Evolutionary conservation across 2,113 vertebrate genomes (phyloP).

Genomic region (Lucifuga dentata): DNA sequence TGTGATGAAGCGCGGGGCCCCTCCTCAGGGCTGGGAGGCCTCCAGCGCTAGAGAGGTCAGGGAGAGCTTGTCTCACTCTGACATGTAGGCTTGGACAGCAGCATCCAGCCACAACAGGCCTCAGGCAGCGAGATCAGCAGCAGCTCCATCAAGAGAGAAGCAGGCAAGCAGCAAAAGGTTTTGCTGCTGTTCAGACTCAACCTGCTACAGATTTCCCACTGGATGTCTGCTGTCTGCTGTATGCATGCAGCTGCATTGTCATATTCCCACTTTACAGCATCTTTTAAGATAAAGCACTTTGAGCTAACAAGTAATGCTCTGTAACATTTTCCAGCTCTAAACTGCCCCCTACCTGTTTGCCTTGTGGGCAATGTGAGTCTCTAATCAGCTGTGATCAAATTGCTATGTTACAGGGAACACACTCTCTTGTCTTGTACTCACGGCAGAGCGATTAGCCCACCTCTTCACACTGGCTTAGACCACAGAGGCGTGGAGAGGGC

Average conservation of each 20-base stretch:
- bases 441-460: constrained; percentile 73
- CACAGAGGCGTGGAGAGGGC: constrained; percentile 73
- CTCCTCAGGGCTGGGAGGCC: constrained; percentile 76
- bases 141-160: constrained; percentile 59
- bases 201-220: too few species aligned
- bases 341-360: constrained; percentile 52
- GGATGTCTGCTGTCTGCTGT: background rate
- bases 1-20: constrained; percentile 80
- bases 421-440: constrained; percentile 21
- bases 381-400: constrained; percentile 73
- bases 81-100: constrained; percentile 78
- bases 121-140: constrained; percentile 68
- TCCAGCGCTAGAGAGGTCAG: constrained; percentile 77
- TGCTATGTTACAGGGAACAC: constrained; percentile 52
- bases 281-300: constrained; percentile 24
- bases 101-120: constrained; percentile 80
- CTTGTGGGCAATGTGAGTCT: constrained; percentile 42
- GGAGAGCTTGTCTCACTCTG: constrained; percentile 76
- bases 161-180: constrained; percentile 33
- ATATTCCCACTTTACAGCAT: constrained; percentile 14
- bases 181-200: constrained; percentile 31
- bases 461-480: constrained; percentile 77
- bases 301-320: constrained; percentile 30
- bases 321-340: constrained; percentile 33
- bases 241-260: background rate